Evolutionary conservation across 2,888 invertebrate species (phyloP).

Genomic region (Rhaphigaster nebulosa): DNA sequence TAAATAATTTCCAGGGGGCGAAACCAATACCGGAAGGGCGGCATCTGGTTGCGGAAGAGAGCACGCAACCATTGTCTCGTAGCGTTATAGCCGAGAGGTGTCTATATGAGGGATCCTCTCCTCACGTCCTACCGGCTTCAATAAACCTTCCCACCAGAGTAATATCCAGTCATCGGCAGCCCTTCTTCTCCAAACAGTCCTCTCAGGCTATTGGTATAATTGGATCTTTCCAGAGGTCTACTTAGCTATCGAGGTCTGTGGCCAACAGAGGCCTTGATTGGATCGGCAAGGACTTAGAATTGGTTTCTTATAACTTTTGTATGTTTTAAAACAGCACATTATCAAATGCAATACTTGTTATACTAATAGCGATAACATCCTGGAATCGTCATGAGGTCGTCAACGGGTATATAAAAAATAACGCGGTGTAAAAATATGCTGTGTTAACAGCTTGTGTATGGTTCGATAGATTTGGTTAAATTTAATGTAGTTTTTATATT

Average conservation of each 20-base stretch:
- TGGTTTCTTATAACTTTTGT: too few relatives aligned
- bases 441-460: too few relatives aligned
- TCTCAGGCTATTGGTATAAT: not conserved
- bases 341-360: too few relatives aligned
- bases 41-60: slow-evolving; percentile 32
- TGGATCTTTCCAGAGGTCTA: not conserved
- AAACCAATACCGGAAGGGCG: slow-evolving; percentile 26
- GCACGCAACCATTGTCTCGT: slow-evolving; percentile 41
- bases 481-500: too few relatives aligned
- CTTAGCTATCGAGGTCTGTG: too few relatives aligned
- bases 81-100: slow-evolving; percentile 17
- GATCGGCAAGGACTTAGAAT: not conserved
- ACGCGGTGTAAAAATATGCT: too few relatives aligned
- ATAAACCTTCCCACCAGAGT: not conserved
- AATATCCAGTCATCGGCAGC: slow-evolving; percentile 17
- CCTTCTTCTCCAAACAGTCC: not conserved
- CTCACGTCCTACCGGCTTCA: not conserved
- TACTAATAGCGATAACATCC: too few relatives aligned
- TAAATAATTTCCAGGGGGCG: slow-evolving; percentile 36
- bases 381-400: too few relatives aligned
- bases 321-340: too few relatives aligned
- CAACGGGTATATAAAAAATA: too few relatives aligned
- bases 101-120: slow-evolving; percentile 13
- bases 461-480: too few relatives aligned
- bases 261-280: not conserved